These are phyloP conservation scores for Conomelus anceps DNA, from an alignment of 2,888 invertebrate genomes.

Conservation along the genomic window DNA sequence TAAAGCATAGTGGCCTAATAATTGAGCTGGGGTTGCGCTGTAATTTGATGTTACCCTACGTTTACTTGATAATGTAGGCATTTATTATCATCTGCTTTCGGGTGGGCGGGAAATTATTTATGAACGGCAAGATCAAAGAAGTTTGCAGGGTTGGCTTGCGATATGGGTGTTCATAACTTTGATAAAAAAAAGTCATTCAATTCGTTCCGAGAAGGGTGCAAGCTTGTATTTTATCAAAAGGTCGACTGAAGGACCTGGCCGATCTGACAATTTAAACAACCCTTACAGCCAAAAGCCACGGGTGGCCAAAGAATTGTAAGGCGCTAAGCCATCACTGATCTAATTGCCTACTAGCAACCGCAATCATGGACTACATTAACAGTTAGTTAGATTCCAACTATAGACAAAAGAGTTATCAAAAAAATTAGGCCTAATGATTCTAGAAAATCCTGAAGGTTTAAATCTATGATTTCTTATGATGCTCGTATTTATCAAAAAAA, in stretches of 20 bases:
- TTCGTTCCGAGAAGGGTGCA: neutral
- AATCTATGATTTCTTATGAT: too few relatives aligned
- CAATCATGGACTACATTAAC: neutral
- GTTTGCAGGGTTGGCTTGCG: neutral
- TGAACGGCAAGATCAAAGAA: neutral
- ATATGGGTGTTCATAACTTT: neutral
- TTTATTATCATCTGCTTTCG: neutral
- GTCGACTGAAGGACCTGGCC: neutral
- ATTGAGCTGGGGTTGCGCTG: neutral
- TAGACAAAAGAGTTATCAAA: neutral
- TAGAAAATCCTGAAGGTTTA: too few relatives aligned
- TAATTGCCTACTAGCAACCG: neutral
- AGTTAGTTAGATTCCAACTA: neutral
- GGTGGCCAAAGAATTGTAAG: neutral
- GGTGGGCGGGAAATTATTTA: neutral
- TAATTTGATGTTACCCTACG: neutral
- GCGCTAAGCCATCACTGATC: neutral
- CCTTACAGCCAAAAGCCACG: neutral
- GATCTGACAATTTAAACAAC: neutral
- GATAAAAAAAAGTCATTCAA: neutral
- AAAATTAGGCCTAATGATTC: too few relatives aligned
- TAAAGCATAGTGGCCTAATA: neutral
- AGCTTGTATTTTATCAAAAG: neutral
- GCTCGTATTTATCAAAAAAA: too few relatives aligned
- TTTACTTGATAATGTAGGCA: neutral